Base-by-base conservation (phyloP, 2,797 vertebrate genomes). In the Leptoclinus maculatus region DNA sequence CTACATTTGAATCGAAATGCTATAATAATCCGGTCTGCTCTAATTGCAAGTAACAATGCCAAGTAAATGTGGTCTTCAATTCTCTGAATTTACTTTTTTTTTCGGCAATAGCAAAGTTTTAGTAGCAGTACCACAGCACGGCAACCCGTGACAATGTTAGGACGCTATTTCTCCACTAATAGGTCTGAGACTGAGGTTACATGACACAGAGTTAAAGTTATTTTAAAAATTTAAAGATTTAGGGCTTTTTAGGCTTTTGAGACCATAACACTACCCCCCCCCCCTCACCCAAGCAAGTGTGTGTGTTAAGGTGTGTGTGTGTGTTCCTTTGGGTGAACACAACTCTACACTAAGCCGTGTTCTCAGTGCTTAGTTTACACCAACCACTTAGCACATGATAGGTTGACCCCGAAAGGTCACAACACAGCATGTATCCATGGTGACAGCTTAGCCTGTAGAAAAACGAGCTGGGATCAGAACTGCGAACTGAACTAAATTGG, bases 321-420 rank as follows among this genome's bases (percentile, higher is more conserved):
- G 76, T 84, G 79, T 57, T 66, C 56, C 64, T 83, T 74, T 88
- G 64, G 83, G 68, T 45, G 66, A 85, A 75, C 69, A 85, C 83
- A 83, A 74, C 73, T 83, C 66, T 45, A 62, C 71, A 79, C 87
- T 91, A 91, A 89, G 87, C 89, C 27, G 9, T 76, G 82, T 89
- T 83, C 78, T 84, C 81, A 63, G 79, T 47, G 23, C 77, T 84
- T 27, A 41, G 83, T 71, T 63, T 82, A 85, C 72, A 87, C 65
- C 85, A 59, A 78, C 67, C 78, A 88, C 84, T 92, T 91, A 86
- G 72, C 86, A 91, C 82, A 87, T 82, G 86, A 90, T 84, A 80
- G 86, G 83, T 78, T 86, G 87, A 91, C 90, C 90, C 83, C 66
- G 10, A 91, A 93, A 93, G 91, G 91, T 93, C 91, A 88, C 81